phyloP scores from a whole-genome alignment of 1,140 invertebrate genomes.

The Mycetomoellerius zeteki region DNA sequence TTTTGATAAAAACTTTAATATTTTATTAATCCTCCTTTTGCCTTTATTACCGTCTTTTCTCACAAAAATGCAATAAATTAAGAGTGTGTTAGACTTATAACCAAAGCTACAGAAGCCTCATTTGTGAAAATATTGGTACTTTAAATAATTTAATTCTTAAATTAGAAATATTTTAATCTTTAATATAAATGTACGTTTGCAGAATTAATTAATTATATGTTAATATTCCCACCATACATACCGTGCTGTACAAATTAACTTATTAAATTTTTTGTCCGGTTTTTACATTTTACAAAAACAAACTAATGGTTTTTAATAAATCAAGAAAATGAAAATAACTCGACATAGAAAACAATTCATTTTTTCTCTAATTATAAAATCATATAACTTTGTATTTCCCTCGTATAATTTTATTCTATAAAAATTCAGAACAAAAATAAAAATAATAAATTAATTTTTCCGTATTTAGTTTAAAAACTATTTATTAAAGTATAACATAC shows the following conservation, averaged over 20 bases:
- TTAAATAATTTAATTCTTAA: background rate
- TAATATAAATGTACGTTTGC: background rate
- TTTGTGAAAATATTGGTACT: background rate
- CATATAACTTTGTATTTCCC: background rate
- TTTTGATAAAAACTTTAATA: no score
- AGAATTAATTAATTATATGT: background rate
- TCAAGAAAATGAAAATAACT: background rate
- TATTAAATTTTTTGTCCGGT: background rate
- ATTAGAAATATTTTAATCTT: background rate
- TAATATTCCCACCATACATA: background rate
- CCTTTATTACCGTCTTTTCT: no score
- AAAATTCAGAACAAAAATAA: background rate
- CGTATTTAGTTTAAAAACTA: background rate
- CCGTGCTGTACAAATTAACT: background rate
- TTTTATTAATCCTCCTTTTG: no score
- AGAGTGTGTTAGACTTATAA: no score
- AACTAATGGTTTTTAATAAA: background rate
- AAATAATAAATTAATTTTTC: background rate
- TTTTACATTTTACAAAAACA: background rate
- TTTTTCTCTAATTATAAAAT: background rate
- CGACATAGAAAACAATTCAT: background rate
- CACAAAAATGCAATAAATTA: no score
- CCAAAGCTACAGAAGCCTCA: background rate
- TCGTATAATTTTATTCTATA: background rate
- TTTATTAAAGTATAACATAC: background rate